Evolutionary conservation across 2,113 vertebrate species (phyloP), one percentile per base, ranked within the genome.

Genomic region (Ivindomyrus marchei): DNA sequence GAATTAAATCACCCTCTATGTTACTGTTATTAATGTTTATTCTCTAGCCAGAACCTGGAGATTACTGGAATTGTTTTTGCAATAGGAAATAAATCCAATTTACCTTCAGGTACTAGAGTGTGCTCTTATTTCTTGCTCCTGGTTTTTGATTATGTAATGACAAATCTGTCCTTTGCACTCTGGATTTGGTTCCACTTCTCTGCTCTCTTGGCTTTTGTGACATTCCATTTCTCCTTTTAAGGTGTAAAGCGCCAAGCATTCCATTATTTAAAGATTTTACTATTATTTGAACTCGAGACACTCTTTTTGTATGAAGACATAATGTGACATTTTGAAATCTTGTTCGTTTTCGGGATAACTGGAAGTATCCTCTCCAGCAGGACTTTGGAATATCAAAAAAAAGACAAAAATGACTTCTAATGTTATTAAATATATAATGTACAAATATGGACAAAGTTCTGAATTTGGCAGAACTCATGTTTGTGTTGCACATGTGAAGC

Each of bases 21-120:
- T 99, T 98, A 98, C 96, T 97, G 97, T 98, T 98, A 97, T 98
- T 98, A 98, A 98, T 99, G 98, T 99, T 99, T 98, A 99, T 98
- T 97, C 97, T 89, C 97, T 97, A 92, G 95, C 97, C 96, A 96
- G 97, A 98, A 98, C 97, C 98, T 98, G 97, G 98, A 98, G 97
- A 98, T 98, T 97, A 98, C 98, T 99, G 98, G 98, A 99, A 97
- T 96, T 84, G 91, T 92, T 90, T 91, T 92, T 92, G 95, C 96
- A 96, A 96, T 95, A 95, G 95, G 96, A 96, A 97, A 96, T 96
- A 96, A 97, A 97, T 97, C 96, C 96, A 96, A 96, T 97, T 97
- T 97, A 96, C 96, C 97, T 96, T 96, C 96, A 96, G 89, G 93
- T 85, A 89, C 89, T 89, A 85, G 94, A 5, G 89, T 95, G 91